phyloP scores from a whole-genome alignment of 1,140 invertebrate genomes.

The Ips nitidus region DNA sequence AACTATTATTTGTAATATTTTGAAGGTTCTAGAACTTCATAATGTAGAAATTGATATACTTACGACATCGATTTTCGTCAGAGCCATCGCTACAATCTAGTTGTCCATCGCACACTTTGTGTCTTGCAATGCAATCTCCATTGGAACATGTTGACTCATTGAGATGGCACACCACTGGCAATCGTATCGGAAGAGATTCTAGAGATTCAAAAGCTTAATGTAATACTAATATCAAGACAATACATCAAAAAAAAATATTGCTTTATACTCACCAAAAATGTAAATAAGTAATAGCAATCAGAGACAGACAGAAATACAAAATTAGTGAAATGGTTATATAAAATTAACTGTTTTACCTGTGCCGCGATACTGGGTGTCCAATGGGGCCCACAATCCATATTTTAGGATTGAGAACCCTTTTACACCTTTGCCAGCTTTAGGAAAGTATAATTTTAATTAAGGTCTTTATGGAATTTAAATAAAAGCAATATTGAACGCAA shows the following conservation, averaged over 20 bases:
- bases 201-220: too few species aligned
- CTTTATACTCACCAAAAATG: conserved; percentile 9
- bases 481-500: too few species aligned
- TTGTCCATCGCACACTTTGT: conserved; percentile 78
- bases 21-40: not conserved
- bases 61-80: conserved; percentile 87
- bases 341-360: conserved; percentile 47
- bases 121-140: conserved; percentile 85
- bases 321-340: not conserved
- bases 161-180: conserved; percentile 63
- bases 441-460: conserved; percentile 1
- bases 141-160: conserved; percentile 89
- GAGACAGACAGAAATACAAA: not conserved
- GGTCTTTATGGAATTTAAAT: too few species aligned
- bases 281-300: not conserved
- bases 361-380: conserved; percentile 51
- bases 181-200: conserved; percentile 25
- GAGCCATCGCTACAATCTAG: conserved; percentile 83
- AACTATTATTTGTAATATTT: conserved; percentile 34
- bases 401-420: conserved; percentile 51
- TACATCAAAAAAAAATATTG: too few species aligned
- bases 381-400: conserved; percentile 51
- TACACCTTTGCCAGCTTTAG: conserved; percentile 50
- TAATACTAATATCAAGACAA: too few species aligned
- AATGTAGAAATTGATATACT: conserved; percentile 49